These are phyloP conservation scores for Oncorhynchus nerka DNA, from an alignment of 2,113 vertebrate species.

Conservation along the genomic window DNA sequence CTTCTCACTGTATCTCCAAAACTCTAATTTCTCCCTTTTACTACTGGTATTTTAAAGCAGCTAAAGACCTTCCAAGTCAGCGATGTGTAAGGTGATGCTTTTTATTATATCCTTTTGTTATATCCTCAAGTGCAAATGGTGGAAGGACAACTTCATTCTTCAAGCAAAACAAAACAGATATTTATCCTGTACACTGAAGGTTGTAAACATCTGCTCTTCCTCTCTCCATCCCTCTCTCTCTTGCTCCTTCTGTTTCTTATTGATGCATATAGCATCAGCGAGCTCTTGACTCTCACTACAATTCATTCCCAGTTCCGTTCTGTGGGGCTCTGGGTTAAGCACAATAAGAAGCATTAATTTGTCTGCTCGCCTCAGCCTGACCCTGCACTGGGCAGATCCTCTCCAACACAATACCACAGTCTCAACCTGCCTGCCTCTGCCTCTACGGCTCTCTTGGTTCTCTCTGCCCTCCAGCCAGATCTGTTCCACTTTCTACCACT, in stretches of 20 bases:
- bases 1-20: too few relatives aligned
- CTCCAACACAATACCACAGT: slow-evolving; percentile 30
- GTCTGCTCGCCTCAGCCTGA: slow-evolving; percentile 38
- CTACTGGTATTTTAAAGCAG: too few relatives aligned
- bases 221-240: neutral
- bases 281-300: neutral
- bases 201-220: neutral
- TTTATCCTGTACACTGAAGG: neutral
- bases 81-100: too few relatives aligned
- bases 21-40: too few relatives aligned
- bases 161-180: neutral
- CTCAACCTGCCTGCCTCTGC: slow-evolving; percentile 41
- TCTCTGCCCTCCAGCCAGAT: slow-evolving; percentile 54
- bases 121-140: too few relatives aligned
- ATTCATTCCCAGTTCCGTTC: slow-evolving; percentile 15
- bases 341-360: slow-evolving; percentile 54
- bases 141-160: too few relatives aligned
- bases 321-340: slow-evolving; percentile 24
- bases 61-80: too few relatives aligned
- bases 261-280: neutral
- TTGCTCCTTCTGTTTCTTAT: neutral
- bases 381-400: slow-evolving; percentile 31
- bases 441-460: slow-evolving; percentile 33
- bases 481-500: slow-evolving; percentile 66
- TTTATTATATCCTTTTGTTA: too few relatives aligned